Percentiles rank a stretch among this genome's conserved stretches.
phyloP scores from a whole-genome alignment of 2,797 vertebrate species.

The Telmatherina bonti region DNA sequence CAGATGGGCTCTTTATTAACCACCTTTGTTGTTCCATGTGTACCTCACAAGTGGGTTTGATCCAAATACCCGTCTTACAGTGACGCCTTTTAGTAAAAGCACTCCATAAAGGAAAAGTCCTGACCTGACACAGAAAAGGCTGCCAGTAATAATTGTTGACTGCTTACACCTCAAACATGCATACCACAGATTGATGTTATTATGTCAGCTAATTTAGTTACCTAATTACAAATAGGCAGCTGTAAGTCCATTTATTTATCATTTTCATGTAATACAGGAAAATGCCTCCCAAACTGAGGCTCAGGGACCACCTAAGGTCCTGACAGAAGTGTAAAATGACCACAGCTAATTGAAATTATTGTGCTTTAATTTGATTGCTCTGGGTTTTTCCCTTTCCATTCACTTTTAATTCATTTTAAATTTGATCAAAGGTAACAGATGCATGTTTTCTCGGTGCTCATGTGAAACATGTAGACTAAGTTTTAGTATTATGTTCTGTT shows the following conservation, averaged over 20 bases:
- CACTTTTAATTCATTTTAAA: constrained; percentile 7
- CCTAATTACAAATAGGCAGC: constrained; percentile 22
- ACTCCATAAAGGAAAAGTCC: neutral
- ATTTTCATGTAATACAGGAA: neutral
- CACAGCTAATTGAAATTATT: neutral
- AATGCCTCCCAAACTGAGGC: neutral
- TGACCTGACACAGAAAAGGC: constrained; percentile 6
- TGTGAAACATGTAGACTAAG: neutral
- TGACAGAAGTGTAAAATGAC: neutral
- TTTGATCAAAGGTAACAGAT: neutral
- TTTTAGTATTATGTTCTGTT: constrained; percentile 1
- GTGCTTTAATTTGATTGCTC: neutral
- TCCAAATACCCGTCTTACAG: neutral
- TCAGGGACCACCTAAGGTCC: neutral
- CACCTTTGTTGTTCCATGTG: neutral
- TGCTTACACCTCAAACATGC: neutral
- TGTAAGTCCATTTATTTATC: constrained; percentile 8
- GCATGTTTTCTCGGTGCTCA: neutral
- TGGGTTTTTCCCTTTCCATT: neutral
- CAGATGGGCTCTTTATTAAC: neutral
- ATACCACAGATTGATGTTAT: constrained; percentile 27
- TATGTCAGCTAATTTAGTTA: constrained; percentile 19
- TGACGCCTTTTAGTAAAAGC: constrained; percentile 1
- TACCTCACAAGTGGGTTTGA: constrained; percentile 1
- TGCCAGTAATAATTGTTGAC: constrained; percentile 18